Evolutionary conservation across 2,888 invertebrate genomes (phyloP), one percentile per base, ranked within the genome.

Genomic region (Odontomyia ornata): DNA sequence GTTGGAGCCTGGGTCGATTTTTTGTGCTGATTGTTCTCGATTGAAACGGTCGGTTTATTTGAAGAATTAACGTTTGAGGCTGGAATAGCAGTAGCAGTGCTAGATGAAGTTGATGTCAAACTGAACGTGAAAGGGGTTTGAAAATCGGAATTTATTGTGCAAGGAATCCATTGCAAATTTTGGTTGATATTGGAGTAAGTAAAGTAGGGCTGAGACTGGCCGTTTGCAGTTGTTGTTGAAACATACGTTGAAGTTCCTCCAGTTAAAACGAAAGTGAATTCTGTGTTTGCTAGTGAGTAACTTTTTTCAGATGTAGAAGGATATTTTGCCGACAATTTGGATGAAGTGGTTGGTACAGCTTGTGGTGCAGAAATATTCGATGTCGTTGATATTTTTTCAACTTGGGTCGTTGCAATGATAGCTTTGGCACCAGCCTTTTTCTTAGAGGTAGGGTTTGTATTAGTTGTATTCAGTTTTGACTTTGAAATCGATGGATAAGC

Each of bases 91-190:
- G 60, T 18, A n/a, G 5, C 11, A 52, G 52, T 0, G 7, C 13
- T 60, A 15, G 60, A 23, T 0, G 69, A 21, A 25, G 23, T 47
- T 15, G 79, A 76, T 13, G 79, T 79, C 47, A 79, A 46, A 30
- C 79, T 78, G 47, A 79, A 79, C 11, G 79, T 79, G 28, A 79
- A 79, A 13, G 79, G 27, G 1, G 77, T 64, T n/a, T 76, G 77
- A 28, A 75, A 78, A n/a, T 76, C 76, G 7, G 47, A 47, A 11
- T 75, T 56, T n/a, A 27, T n/a, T 27, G 60, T 13, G 2, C 47
- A 23, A 23, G 77, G 30, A 15, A 76, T 76, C 79, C 77, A 79
- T 18, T 71, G 67, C 9, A 73, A 28, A 25, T 76, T 75, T 4
- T 76, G 69, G 46, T 76, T 76, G 0, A 76, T 36, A 30, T 52